A percentile compares a stretch with the other conserved stretches of the same genome.
Evolutionary conservation across 2,113 vertebrate species (phyloP).

Genomic region (Sialia sialis): DNA sequence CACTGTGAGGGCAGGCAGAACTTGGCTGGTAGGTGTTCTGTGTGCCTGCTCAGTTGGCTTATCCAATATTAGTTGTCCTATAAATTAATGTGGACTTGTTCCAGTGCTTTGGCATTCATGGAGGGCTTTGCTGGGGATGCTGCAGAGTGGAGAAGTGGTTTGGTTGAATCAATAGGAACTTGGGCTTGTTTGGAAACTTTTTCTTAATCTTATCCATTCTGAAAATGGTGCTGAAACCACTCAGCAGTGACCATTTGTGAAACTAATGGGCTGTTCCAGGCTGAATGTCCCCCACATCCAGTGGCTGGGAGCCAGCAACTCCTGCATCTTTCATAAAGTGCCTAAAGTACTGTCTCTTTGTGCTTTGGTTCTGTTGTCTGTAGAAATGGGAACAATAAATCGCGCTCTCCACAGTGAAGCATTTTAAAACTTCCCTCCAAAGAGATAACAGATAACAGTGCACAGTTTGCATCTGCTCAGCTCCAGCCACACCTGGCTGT

Average conservation of each 20-base stretch:
- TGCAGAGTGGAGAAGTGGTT: neutral
- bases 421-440: neutral
- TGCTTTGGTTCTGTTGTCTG: neutral
- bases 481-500: neutral
- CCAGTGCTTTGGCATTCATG: neutral
- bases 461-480: neutral
- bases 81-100: neutral
- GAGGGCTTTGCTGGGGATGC: neutral
- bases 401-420: neutral
- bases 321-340: neutral
- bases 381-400: constrained; percentile 11
- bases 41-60: neutral
- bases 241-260: neutral
- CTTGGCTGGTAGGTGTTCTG: neutral
- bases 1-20: neutral
- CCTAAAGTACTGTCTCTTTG: neutral
- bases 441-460: neutral
- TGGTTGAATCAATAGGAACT: neutral
- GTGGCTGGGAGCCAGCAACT: neutral
- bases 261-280: neutral
- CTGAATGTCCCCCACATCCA: neutral
- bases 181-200: neutral
- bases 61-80: rapidly evolving
- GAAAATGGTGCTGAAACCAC: neutral
- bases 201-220: neutral